Base-by-base conservation (phyloP, 2,888 invertebrate species). In the Nasonovia ribisnigri region DNA sequence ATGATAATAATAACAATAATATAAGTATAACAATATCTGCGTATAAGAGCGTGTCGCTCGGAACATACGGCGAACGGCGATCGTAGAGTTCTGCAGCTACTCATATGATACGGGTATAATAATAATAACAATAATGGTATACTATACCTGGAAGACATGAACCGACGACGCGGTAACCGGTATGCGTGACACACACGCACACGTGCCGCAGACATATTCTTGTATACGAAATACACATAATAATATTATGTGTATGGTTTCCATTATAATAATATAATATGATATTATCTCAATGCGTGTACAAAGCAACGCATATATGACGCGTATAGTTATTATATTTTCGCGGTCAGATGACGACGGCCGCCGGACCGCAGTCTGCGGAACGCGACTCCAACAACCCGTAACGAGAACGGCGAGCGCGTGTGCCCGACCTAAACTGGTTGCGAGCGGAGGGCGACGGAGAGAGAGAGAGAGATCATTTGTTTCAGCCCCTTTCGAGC, bases 351-450 rank as follows among this genome's bases (percentile, higher is more conserved):
- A 43, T 77, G 92, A 42, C 67, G 88, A 88, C 92, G 67, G 67
- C n/a, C 43, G 77, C 77, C 36, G 77, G 77, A 20, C 36, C 4
- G 92, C 92, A 77, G 77, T 67, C 29, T 51, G 88, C 92, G 88
- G 92, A 92, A 92, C 92, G 92, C 48, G 92, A 77, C 88, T 88
- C 42, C 92, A 88, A 92, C 92, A 92, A 92, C 88, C 51, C 92
- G 88, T 67, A 54, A 92, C 92, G 92, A 5, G 67, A 0, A 77
- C 43, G 90, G n/a, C 43, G 86, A 46, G 26, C 46, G 57, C 92
- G 77, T 48, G 92, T 48, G 48, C 42, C 91, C 26, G 54, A 46
- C 86, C n/a, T 2, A 11, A 29, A 91, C 42, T 3, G 42, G 42
- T 60, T 43, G 42, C 13, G 24, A 36, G 3, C 1, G 16, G 29